phyloP scores from a whole-genome alignment of 64 coral and sea anemone genomes.

The Montipora sp. region DNA sequence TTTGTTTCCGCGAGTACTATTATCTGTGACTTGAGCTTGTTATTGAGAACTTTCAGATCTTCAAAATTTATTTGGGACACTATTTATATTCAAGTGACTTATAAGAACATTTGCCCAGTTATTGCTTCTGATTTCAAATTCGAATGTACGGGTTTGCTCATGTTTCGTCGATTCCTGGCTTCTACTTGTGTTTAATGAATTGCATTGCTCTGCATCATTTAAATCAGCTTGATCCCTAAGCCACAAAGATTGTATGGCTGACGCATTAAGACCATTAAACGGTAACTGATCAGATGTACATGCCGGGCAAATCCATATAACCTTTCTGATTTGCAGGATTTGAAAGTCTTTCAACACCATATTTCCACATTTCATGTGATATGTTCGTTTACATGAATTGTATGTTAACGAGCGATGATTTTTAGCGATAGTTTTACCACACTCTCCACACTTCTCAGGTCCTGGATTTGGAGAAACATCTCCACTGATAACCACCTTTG shows the following conservation, averaged over 20 bases:
- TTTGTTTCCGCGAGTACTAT: not conserved
- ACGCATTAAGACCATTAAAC: not conserved
- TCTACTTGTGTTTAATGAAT: not conserved
- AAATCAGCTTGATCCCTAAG: not conserved
- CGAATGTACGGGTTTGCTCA: not conserved
- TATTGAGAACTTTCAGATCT: not conserved
- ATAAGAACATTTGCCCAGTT: not conserved
- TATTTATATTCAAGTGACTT: not conserved
- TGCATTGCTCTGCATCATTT: not conserved
- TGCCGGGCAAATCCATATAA: not conserved
- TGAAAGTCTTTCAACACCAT: not conserved
- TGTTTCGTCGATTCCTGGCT: not conserved
- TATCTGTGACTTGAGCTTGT: not conserved
- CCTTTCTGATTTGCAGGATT: not conserved
- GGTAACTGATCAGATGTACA: not conserved
- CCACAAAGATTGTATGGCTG: not conserved
- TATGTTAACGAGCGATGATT: not conserved
- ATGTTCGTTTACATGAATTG: not conserved
- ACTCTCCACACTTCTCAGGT: not conserved
- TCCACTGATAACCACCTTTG: not conserved
- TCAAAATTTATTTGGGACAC: not conserved
- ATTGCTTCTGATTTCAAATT: slow-evolving; percentile 1
- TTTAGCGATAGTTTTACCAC: not conserved
- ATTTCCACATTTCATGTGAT: not conserved
- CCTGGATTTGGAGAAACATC: not conserved